A percentile compares a stretch with the other conserved stretches of the same genome.
phyloP scores from a whole-genome alignment of 2,113 vertebrate species.

The Desmodus rotundus region DNA sequence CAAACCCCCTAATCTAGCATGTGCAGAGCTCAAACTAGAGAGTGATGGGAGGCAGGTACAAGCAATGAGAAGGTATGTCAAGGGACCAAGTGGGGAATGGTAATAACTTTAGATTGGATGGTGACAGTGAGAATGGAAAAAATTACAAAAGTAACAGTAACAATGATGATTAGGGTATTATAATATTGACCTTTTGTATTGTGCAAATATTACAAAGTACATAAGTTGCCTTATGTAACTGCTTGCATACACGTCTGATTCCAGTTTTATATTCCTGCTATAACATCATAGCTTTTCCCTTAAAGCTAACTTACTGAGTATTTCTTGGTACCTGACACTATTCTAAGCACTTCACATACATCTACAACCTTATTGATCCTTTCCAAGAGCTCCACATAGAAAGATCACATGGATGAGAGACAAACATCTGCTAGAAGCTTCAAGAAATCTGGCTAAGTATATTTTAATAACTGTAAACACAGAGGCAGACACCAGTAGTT shows the following conservation, averaged over 20 bases:
- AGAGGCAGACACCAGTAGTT: accelerated
- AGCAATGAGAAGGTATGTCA: accelerated
- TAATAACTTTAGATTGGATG: neutral
- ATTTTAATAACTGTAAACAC: neutral
- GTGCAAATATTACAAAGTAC: accelerated
- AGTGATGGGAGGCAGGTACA: too few relatives aligned
- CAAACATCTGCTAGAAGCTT: accelerated
- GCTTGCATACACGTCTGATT: accelerated
- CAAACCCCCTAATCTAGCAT: accelerated
- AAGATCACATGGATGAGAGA: accelerated
- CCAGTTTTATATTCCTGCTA: accelerated
- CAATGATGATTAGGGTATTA: accelerated
- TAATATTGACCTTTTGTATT: accelerated
- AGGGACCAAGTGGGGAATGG: neutral
- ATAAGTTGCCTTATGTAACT: accelerated
- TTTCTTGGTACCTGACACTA: too few relatives aligned
- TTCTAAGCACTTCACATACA: neutral
- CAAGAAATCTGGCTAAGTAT: accelerated
- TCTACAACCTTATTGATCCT: accelerated
- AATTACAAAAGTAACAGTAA: accelerated
- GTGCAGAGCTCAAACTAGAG: neutral
- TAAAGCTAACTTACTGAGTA: neutral
- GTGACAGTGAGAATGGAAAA: neutral
- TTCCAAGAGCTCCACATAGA: accelerated
- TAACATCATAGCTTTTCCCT: neutral